Conservation (phyloP, 2,888 invertebrate species). For the Thelaira solivaga region DNA sequence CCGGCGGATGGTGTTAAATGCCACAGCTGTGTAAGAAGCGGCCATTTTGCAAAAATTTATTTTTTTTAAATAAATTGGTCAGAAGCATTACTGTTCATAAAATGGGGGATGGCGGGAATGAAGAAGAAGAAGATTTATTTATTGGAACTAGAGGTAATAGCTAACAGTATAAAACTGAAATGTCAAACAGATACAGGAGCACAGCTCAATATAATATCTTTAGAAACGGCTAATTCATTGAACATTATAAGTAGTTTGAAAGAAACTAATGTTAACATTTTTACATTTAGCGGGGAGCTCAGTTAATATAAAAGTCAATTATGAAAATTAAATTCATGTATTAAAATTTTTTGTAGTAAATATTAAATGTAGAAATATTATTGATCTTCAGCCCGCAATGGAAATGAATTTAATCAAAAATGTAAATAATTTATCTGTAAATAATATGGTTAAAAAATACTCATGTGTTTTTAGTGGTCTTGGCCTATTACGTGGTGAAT, state of each 20-base stretch:
- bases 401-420: background rate
- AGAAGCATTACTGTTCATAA: background rate
- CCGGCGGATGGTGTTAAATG: background rate
- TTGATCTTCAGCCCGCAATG: constrained; percentile 35
- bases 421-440: constrained; percentile 10
- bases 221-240: background rate
- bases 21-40: background rate
- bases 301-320: constrained; percentile 4
- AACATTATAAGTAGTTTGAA: background rate
- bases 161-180: background rate
- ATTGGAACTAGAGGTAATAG: background rate
- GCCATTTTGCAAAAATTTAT: constrained; percentile 5
- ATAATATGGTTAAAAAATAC: constrained; percentile 46
- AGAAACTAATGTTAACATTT: constrained; percentile 25
- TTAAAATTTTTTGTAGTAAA: constrained; percentile 10
- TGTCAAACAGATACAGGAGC: background rate
- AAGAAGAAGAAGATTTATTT: background rate
- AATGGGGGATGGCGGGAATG: background rate
- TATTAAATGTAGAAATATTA: constrained; percentile 38
- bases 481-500: constrained; percentile 37
- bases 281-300: constrained; percentile 52
- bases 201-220: constrained; percentile 17
- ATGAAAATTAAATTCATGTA: constrained; percentile 30
- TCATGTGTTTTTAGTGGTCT: constrained; percentile 42
- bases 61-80: background rate